Base-by-base conservation (phyloP, 2,113 vertebrate species). In the Oreochromis tanganicae region DNA sequence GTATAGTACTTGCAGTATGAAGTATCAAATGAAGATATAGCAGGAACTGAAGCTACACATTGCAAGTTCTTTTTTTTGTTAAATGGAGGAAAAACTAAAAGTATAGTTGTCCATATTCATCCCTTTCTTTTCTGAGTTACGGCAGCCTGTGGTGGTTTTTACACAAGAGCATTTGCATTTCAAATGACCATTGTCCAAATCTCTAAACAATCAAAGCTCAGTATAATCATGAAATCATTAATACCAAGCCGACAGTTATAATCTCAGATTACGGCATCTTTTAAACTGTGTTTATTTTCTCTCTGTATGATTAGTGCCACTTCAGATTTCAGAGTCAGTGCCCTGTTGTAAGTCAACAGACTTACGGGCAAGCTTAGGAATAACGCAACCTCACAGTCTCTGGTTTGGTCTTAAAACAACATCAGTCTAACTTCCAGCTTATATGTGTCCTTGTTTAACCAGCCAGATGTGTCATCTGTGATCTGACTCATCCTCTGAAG, bases 391-490 rank as follows among this genome's bases (percentile, higher is more conserved):
- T 68, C 63, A 21, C 34, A 38, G 11, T 68, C 19, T 68, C 34
- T 68, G 63, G 63, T 38, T 68, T 2, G 63, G 3, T 68, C 88
- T 75, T 85, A 87, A 87, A 87, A 79, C 61, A 24, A 78, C 46
- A 85, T 79, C 61, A 83, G 50, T 84, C 32, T 85, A 87, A 85
- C 78, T 82, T 84, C 71, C 4, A 19, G 83, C 75, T 81, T 85
- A 41, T 85, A 36, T 83, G 41, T 85, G 86, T 90, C 83, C 88
- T 87, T 86, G 88, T 93, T 88, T 83, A 89, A 93, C 80, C 78
- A 87, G 87, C 78, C 57, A 88, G 84, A 84, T 87, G 34, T 91
- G 86, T 91, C 88, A 85, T 88, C 66, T 91, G 59, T 83, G 83
- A 81, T 83, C 57, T 93, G 87, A 91, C 75, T 94, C 88, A 91